These are phyloP conservation scores for Beaufortia kweichowensis DNA, from an alignment of 2,113 vertebrate species.

Conservation along the genomic window DNA sequence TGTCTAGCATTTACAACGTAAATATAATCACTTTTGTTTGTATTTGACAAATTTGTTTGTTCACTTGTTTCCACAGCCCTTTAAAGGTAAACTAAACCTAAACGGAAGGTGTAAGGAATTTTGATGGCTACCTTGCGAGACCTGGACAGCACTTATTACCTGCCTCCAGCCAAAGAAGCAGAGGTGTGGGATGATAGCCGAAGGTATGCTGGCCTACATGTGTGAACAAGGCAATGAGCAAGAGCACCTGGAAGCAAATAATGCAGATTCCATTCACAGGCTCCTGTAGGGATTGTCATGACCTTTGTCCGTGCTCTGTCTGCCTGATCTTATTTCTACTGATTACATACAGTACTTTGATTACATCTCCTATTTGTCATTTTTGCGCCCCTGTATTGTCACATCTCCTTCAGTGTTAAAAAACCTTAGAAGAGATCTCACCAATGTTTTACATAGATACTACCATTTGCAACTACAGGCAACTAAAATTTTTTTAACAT, in stretches of 20 bases:
- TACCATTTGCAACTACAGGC: too few relatives aligned
- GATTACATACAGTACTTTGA: too few relatives aligned
- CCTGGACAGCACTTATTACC: slow-evolving; percentile 27
- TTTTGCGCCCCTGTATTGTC: too few relatives aligned
- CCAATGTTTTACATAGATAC: too few relatives aligned
- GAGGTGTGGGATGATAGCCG: slow-evolving; percentile 18
- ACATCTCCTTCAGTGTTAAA: too few relatives aligned
- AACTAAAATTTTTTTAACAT: too few relatives aligned
- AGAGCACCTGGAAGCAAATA: slow-evolving; percentile 40
- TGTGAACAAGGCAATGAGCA: slow-evolving; percentile 48
- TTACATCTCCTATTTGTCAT: too few relatives aligned
- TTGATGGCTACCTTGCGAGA: slow-evolving; percentile 40
- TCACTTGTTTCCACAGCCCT: neutral
- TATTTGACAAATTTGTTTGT: too few relatives aligned
- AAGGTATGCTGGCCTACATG: slow-evolving; percentile 51
- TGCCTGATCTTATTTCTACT: neutral
- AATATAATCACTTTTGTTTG: too few relatives aligned
- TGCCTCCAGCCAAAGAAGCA: slow-evolving; percentile 30
- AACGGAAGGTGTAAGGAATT: slow-evolving; percentile 35
- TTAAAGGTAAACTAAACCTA: neutral
- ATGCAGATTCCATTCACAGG: slow-evolving; percentile 33
- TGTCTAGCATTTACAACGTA: too few relatives aligned
- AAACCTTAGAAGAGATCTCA: too few relatives aligned
- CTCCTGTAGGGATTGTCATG: neutral
- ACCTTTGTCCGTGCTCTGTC: neutral